These are phyloP conservation scores for Porites australiensis DNA, from an alignment of 64 coral and sea anemone genomes.

Conservation along the genomic window DNA sequence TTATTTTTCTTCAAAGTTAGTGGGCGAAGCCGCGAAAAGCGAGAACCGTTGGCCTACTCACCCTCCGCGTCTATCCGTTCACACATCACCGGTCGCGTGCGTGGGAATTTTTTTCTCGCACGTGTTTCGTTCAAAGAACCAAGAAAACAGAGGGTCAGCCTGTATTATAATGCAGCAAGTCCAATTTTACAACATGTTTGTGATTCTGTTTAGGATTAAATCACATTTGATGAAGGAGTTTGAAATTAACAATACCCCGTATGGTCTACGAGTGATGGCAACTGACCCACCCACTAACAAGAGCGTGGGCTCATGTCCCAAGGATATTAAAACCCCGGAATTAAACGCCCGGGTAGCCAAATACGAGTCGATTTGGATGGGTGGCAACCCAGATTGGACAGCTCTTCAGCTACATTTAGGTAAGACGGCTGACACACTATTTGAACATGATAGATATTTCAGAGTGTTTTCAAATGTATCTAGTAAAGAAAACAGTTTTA, in stretches of 20 bases:
- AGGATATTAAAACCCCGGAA: neutral
- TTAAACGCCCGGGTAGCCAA: constrained; percentile 5
- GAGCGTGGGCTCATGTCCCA: constrained; percentile 41
- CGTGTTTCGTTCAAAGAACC: neutral
- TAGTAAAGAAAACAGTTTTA: too few relatives aligned
- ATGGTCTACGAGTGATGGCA: constrained; percentile 74
- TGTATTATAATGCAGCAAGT: neutral
- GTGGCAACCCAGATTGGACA: constrained; percentile 72
- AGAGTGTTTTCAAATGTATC: too few relatives aligned
- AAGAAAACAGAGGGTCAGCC: too few relatives aligned
- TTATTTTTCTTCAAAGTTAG: too few relatives aligned
- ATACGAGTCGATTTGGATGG: constrained; percentile 76
- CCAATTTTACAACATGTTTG: neutral
- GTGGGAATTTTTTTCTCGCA: too few relatives aligned
- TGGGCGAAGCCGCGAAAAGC: too few relatives aligned
- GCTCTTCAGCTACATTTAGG: constrained; percentile 70
- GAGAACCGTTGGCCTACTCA: too few relatives aligned
- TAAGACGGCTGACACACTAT: neutral
- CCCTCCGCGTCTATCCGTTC: too few relatives aligned
- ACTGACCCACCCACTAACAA: constrained; percentile 42
- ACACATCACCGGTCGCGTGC: too few relatives aligned
- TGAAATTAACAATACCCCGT: constrained; percentile 73
- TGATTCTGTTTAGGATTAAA: constrained; percentile 24
- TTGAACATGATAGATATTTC: neutral
- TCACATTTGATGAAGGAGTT: constrained; percentile 67